phyloP scores from a whole-genome alignment of 2,113 vertebrate genomes.

The Sitta europaea region DNA sequence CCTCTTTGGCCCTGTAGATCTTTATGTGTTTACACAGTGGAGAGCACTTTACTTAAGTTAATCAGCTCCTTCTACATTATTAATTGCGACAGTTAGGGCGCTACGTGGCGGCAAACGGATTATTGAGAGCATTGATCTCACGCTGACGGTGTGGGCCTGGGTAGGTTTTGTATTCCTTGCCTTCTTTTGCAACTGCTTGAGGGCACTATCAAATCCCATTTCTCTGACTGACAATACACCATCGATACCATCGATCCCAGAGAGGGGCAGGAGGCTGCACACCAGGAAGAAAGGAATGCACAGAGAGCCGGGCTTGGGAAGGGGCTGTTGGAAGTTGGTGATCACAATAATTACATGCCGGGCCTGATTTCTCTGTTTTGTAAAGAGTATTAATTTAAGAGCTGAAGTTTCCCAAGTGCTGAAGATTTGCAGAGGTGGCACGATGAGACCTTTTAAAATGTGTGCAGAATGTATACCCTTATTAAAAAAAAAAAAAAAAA shows the following conservation, averaged over 20 bases:
- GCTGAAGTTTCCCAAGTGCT: neutral
- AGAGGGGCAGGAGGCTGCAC: conserved; percentile 19
- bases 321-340: neutral
- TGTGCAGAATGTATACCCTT: neutral
- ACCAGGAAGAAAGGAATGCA: neutral
- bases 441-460: conserved; percentile 18
- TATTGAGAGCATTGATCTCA: conserved; percentile 67
- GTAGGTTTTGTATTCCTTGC: conserved; percentile 50
- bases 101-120: conserved; percentile 34
- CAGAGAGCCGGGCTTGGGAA: neutral
- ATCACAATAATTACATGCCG: neutral
- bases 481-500: neutral
- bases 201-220: conserved; percentile 70
- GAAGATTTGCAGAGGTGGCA: neutral
- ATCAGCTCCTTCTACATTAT: conserved; percentile 76
- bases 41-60: conserved; percentile 75
- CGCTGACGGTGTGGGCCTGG: conserved; percentile 6
- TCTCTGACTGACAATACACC: conserved; percentile 67
- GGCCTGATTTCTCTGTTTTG: neutral
- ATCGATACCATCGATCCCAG: conserved; percentile 63
- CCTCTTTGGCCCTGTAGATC: conserved; percentile 60
- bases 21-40: conserved; percentile 72
- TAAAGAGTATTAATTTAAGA: neutral
- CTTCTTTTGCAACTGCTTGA: conserved; percentile 38
- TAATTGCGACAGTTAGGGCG: conserved; percentile 71